Conservation (phyloP, 2,797 vertebrate species). For the Scomberomorus guttatus region DNA sequence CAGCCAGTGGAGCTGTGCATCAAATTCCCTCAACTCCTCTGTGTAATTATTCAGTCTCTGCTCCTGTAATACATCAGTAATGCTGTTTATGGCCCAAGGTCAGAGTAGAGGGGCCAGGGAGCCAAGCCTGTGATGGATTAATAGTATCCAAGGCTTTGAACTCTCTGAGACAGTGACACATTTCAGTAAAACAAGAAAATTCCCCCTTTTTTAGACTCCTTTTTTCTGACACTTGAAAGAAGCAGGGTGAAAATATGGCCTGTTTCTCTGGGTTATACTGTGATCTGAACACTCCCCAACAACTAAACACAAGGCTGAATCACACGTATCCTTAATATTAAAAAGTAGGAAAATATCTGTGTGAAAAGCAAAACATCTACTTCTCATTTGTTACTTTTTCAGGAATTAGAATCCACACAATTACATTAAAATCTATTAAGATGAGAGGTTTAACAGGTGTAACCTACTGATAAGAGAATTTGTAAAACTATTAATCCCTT, state of each 20-base stretch:
- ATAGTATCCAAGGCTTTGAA: conserved; percentile 67
- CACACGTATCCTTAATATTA: not conserved
- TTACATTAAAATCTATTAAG: conserved; percentile 11
- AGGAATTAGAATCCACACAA: not conserved
- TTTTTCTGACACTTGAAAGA: conserved; percentile 29
- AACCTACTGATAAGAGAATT: conserved; percentile 32
- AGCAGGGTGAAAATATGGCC: conserved; percentile 7
- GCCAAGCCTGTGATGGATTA: conserved; percentile 66
- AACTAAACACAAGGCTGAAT: not conserved
- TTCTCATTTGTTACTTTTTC: not conserved
- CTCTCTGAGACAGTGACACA: conserved; percentile 56
- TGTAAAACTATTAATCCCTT: conserved; percentile 28
- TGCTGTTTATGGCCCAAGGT: conserved; percentile 76
- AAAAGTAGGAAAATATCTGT: not conserved
- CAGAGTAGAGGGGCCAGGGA: conserved; percentile 59
- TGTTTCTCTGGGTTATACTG: not conserved
- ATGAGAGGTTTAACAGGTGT: not conserved
- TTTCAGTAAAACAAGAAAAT: conserved; percentile 56
- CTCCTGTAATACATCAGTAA: conserved; percentile 74
- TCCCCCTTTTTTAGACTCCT: not conserved
- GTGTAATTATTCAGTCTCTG: conserved; percentile 73
- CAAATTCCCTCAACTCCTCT: conserved; percentile 54
- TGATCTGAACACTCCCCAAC: not conserved
- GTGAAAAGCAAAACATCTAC: not conserved
- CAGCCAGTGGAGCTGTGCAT: conserved; percentile 41